A percentile compares a stretch with the other conserved stretches of the same genome.
These are phyloP conservation scores for Acanthis flammea DNA, from an alignment of 2,797 vertebrate genomes.

Conservation along the genomic window DNA sequence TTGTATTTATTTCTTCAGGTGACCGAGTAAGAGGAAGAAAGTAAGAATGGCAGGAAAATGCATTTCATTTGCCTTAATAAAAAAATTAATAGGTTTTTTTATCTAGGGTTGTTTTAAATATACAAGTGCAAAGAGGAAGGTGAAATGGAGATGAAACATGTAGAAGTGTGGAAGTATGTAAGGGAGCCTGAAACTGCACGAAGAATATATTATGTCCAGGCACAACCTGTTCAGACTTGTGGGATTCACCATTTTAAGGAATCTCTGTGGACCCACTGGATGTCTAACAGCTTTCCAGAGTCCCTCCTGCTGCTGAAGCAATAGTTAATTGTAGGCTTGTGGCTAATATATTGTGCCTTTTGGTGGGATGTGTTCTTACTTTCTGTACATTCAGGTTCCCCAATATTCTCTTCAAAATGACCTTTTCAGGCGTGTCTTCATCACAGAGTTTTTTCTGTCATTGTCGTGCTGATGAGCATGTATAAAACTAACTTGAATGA, in stretches of 20 bases:
- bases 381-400: not conserved
- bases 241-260: not conserved
- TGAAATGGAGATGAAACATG: not conserved
- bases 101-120: not conserved
- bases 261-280: rapidly evolving
- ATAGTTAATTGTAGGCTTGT: not conserved
- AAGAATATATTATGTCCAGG: not conserved
- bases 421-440: not conserved
- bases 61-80: not conserved
- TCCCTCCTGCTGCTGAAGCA: not conserved
- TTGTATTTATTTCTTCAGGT: not conserved
- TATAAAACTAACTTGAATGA: not conserved
- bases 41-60: not conserved
- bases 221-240: not conserved
- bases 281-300: not conserved
- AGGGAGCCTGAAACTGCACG: not conserved
- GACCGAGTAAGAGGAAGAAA: not conserved
- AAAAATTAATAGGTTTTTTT: not conserved
- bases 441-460: not conserved
- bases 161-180: not conserved
- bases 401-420: not conserved
- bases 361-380: not conserved
- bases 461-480: not conserved
- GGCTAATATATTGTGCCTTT: not conserved
- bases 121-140: not conserved